Base-by-base conservation (phyloP, 2,113 vertebrate genomes). In the Pseudopodoces humilis region DNA sequence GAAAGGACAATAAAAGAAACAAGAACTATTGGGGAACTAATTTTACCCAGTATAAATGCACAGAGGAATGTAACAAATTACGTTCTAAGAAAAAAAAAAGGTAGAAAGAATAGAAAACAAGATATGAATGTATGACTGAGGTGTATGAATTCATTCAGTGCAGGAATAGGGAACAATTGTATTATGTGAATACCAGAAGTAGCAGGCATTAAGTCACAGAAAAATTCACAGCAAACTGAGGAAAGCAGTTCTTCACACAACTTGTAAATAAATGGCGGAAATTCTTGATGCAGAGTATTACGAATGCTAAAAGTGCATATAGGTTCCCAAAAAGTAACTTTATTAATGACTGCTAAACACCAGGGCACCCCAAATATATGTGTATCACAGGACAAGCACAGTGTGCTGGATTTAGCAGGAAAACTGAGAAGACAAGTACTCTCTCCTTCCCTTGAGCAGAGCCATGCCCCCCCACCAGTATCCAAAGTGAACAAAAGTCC, bases 401-500 rank as follows among this genome's bases (percentile, higher is more conserved):
- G 62, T 0, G 0, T 28, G 50, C 60, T 84, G n/a, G 64, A 70
- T 82, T 94, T 59, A 58, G 25, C 50, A 87, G 62, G 60, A 55
- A 75, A 90, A 87, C 33, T 37, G 37, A 56, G 46, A 27, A 58
- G 46, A 56, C 11, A 28, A 37, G 72, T 27, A n/a, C 13, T 49
- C 53, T 7, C 4, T 37, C 17, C 13, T 83, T 59, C 24, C 47
- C 41, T n/a, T 4, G 7, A 67, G 59, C n/a, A 63, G 43, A n/a
- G 79, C 35, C 27, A 7, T 12, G 53, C 7, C 25, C 46, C 60
- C 43, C n/a, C 1, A 0, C 13, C 35, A 28, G 3, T 5, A 62
- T 3, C 20, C 17, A 58, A 71, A 87, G 37, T 1, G 24, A 88
- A 24, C 59, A 76, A 43, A 43, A 43, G 43, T 43, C 43, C 3